These are phyloP conservation scores for Galleria mellonella DNA, from an alignment of 1,140 invertebrate species.

Conservation along the genomic window DNA sequence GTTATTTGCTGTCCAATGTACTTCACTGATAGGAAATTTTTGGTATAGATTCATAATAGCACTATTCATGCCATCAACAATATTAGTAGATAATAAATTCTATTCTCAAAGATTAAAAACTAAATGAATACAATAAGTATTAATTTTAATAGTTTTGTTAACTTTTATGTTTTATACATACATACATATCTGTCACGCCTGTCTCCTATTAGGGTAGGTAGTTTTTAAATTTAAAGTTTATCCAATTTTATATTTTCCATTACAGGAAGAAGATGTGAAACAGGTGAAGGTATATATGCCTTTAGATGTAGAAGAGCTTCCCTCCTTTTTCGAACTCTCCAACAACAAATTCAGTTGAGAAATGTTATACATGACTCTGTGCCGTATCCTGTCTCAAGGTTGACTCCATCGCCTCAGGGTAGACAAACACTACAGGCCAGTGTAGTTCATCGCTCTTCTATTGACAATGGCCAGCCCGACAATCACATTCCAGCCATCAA, in stretches of 20 bases:
- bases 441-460: conserved; percentile 57
- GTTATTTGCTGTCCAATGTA: too few species aligned
- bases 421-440: conserved; percentile 60
- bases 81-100: too few species aligned
- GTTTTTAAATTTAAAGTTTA: too few species aligned
- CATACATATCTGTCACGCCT: too few species aligned
- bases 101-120: too few species aligned
- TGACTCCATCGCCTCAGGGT: conserved; percentile 54
- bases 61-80: too few species aligned
- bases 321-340: conserved; percentile 91
- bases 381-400: conserved; percentile 69
- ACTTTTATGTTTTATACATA: too few species aligned
- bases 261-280: conserved; percentile 88
- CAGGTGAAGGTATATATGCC: conserved; percentile 94
- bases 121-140: too few species aligned
- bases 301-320: conserved; percentile 94
- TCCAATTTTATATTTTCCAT: background rate
- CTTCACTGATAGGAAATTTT: too few species aligned
- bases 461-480: conserved; percentile 53
- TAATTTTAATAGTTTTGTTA: too few species aligned
- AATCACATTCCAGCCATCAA: conserved; percentile 22
- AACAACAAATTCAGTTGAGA: conserved; percentile 85
- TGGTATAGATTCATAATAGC: too few species aligned
- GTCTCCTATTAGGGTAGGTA: too few species aligned
- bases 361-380: conserved; percentile 75